Evolutionary conservation across 2,113 vertebrate genomes (phyloP).

Genomic region (Saimiri boliviensis): DNA sequence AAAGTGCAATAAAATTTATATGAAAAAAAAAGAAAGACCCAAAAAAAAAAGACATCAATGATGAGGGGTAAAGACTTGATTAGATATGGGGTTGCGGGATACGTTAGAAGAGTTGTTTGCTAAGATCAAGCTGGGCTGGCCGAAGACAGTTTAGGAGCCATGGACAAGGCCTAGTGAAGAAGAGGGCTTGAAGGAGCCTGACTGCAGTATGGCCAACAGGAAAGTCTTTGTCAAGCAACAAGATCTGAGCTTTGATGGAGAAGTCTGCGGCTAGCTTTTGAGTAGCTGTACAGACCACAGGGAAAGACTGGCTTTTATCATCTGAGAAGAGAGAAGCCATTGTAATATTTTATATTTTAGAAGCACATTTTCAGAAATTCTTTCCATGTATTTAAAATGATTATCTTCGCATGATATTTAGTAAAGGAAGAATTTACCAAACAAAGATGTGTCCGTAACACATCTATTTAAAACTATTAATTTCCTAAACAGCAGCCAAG

Average conservation of each 20-base stretch:
- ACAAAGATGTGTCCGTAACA: rapidly evolving
- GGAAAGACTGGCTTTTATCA: not conserved
- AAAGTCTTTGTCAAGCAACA: not conserved
- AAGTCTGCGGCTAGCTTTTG: not conserved
- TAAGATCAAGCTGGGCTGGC: not conserved
- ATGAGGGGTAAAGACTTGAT: too few species aligned
- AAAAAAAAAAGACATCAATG: too few species aligned
- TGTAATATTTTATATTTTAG: not conserved
- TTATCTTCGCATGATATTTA: not conserved
- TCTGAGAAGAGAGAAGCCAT: not conserved
- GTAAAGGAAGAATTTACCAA: not conserved
- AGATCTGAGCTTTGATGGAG: too few species aligned
- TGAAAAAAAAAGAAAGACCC: too few species aligned
- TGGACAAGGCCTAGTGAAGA: not conserved
- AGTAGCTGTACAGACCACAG: rapidly evolving
- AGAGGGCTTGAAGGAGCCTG: too few species aligned
- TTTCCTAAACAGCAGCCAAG: not conserved
- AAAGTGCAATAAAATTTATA: too few species aligned
- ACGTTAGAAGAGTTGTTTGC: not conserved
- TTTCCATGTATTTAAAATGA: not conserved
- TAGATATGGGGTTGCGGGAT: not conserved
- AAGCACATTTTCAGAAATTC: not conserved
- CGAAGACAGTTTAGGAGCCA: not conserved
- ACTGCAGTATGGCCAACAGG: too few species aligned
- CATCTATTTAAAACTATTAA: not conserved